Conservation (phyloP, 2,888 invertebrate genomes). For the Leucozona laternaria region DNA sequence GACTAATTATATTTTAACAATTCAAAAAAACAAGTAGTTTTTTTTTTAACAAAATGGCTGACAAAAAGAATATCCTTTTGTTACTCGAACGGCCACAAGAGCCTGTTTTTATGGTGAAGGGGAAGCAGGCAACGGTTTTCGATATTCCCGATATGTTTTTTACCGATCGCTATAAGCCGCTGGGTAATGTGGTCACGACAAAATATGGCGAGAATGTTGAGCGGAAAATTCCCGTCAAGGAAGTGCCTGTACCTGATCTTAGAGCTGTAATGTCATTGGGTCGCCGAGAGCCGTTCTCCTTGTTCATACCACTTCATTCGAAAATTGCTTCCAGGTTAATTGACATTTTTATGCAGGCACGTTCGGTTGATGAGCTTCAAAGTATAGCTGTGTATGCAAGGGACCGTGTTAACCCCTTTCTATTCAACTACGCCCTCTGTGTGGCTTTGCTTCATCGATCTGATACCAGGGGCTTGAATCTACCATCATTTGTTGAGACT, state of each 20-base stretch:
- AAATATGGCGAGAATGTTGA: constrained; percentile 86
- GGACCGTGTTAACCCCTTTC: constrained; percentile 90
- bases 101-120: constrained; percentile 91
- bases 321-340: constrained; percentile 88
- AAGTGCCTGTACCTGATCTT: constrained; percentile 88
- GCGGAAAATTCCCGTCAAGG: constrained; percentile 85
- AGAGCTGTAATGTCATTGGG: constrained; percentile 86
- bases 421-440: constrained; percentile 92
- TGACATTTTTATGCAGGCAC: constrained; percentile 89
- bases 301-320: constrained; percentile 89
- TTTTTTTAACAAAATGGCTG: constrained; percentile 78
- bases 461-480: constrained; percentile 86
- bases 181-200: constrained; percentile 84
- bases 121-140: constrained; percentile 86
- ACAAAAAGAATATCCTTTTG: constrained; percentile 86
- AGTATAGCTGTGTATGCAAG: constrained; percentile 88
- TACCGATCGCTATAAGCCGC: constrained; percentile 84
- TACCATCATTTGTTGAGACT: constrained; percentile 87
- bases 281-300: constrained; percentile 88
- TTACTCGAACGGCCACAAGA: constrained; percentile 91
- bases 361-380: constrained; percentile 88
- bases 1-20: not conserved
- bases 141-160: constrained; percentile 87
- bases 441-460: constrained; percentile 89
- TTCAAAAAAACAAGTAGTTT: not conserved